Percentiles rank a stretch among this genome's conserved stretches.
These are phyloP conservation scores for Villa cingulata DNA, from an alignment of 2,888 invertebrate species.

Conservation along the genomic window DNA sequence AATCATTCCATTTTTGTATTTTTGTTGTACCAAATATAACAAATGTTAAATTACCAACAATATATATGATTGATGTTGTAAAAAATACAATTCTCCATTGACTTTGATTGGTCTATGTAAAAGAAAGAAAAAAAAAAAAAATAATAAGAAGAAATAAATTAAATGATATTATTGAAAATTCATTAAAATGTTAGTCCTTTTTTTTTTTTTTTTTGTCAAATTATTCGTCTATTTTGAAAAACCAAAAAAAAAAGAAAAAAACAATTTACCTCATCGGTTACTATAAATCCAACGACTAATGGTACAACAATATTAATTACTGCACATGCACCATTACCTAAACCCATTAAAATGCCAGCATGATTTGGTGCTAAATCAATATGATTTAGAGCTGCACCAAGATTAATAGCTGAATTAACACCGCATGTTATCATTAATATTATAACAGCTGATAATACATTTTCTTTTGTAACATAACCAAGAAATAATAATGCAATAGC, in stretches of 20 bases:
- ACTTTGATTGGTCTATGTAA: not conserved
- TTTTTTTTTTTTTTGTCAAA: too few species aligned
- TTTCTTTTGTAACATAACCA: slow-evolving; percentile 37
- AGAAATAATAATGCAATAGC: slow-evolving; percentile 42
- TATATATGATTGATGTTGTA: slow-evolving; percentile 39
- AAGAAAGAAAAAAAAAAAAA: not conserved
- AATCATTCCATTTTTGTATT: slow-evolving; percentile 43
- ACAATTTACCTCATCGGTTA: slow-evolving; percentile 23
- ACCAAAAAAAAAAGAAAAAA: not conserved
- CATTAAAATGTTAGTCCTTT: too few species aligned
- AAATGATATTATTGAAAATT: too few species aligned
- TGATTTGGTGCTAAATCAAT: slow-evolving; percentile 53
- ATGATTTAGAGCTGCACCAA: slow-evolving; percentile 40
- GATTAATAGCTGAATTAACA: slow-evolving; percentile 37
- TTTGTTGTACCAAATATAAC: slow-evolving; percentile 40
- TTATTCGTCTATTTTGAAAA: too few species aligned
- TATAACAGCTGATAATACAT: slow-evolving; percentile 36
- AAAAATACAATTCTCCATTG: slow-evolving; percentile 36
- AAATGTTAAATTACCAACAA: slow-evolving; percentile 40
- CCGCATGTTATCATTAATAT: slow-evolving; percentile 46
- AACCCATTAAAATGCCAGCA: slow-evolving; percentile 52
- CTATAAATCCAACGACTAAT: slow-evolving; percentile 40
- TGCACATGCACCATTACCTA: slow-evolving; percentile 46
- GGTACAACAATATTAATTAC: slow-evolving; percentile 47
- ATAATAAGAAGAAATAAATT: too few species aligned